phyloP scores from a whole-genome alignment of 2,888 invertebrate genomes.

The Cinara cedri region DNA sequence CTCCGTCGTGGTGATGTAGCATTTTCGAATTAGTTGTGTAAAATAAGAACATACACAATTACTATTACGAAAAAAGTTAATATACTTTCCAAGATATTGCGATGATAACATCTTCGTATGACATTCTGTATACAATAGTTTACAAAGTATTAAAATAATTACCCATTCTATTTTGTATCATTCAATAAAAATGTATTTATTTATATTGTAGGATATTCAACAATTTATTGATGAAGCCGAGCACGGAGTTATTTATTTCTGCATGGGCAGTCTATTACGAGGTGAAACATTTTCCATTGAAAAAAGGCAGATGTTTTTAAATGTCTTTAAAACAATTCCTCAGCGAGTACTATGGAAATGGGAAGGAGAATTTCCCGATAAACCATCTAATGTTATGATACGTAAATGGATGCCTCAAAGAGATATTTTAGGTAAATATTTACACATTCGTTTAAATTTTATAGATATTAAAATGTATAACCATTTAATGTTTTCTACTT shows the following conservation, averaged over 20 bases:
- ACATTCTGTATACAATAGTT: too few species aligned
- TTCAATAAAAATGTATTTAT: too few species aligned
- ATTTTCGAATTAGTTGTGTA: too few species aligned
- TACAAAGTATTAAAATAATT: too few species aligned
- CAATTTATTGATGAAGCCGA: conserved; percentile 57
- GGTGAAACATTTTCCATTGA: conserved; percentile 50
- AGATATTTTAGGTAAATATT: conserved; percentile 35
- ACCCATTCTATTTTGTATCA: too few species aligned
- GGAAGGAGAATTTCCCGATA: conserved; percentile 41
- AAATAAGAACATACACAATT: too few species aligned
- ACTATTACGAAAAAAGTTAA: too few species aligned
- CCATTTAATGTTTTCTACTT: too few species aligned
- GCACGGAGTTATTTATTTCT: conserved; percentile 58
- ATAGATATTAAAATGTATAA: too few species aligned
- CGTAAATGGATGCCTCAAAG: conserved; percentile 51
- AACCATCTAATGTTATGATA: conserved; percentile 37
- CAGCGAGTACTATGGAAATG: conserved; percentile 49
- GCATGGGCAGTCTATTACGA: conserved; percentile 58
- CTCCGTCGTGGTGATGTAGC: too few species aligned
- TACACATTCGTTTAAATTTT: neutral
- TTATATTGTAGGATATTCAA: conserved; percentile 54
- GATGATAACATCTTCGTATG: too few species aligned
- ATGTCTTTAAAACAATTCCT: conserved; percentile 30
- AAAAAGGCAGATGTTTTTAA: conserved; percentile 36
- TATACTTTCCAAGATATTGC: too few species aligned